phyloP scores from a whole-genome alignment of 2,888 invertebrate genomes.

The Drosophila mimetica region DNA sequence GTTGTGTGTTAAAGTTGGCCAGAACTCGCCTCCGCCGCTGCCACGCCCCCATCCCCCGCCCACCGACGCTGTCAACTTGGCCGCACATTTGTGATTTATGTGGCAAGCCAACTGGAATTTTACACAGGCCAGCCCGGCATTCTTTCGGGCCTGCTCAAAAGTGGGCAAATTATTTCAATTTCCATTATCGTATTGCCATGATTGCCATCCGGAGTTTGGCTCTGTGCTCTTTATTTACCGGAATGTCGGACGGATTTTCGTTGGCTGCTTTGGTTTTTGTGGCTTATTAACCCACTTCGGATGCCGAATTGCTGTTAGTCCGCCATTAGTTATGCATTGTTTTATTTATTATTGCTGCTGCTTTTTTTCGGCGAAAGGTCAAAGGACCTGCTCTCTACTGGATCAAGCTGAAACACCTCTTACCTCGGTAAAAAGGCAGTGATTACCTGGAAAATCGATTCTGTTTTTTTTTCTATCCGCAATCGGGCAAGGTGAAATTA shows the following conservation, averaged over 20 bases:
- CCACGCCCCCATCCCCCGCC: neutral
- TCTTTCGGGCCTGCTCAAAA: constrained; percentile 56
- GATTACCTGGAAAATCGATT: constrained; percentile 28
- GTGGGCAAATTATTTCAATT: constrained; percentile 80
- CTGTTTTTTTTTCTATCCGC: constrained; percentile 7
- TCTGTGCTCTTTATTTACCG: constrained; percentile 50
- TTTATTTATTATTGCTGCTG: neutral
- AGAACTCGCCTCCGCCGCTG: constrained; percentile 30
- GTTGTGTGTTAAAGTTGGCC: constrained; percentile 76
- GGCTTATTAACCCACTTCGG: constrained; percentile 73
- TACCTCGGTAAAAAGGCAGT: too few relatives aligned
- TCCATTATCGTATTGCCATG: constrained; percentile 77
- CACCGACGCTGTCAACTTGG: constrained; percentile 65
- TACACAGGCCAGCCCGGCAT: constrained; percentile 50
- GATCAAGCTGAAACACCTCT: too few relatives aligned
- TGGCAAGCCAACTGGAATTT: constrained; percentile 54
- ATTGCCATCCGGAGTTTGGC: constrained; percentile 56
- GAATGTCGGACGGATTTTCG: constrained; percentile 50
- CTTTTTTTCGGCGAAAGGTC: constrained; percentile 2
- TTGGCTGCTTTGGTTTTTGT: constrained; percentile 38
- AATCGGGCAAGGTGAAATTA: constrained; percentile 15
- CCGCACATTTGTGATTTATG: constrained; percentile 75
- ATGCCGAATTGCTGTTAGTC: constrained; percentile 42
- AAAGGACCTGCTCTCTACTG: neutral
- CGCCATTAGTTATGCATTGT: constrained; percentile 16